phyloP scores from a whole-genome alignment of 1,140 invertebrate genomes.

The Scaptomyza montana region DNA sequence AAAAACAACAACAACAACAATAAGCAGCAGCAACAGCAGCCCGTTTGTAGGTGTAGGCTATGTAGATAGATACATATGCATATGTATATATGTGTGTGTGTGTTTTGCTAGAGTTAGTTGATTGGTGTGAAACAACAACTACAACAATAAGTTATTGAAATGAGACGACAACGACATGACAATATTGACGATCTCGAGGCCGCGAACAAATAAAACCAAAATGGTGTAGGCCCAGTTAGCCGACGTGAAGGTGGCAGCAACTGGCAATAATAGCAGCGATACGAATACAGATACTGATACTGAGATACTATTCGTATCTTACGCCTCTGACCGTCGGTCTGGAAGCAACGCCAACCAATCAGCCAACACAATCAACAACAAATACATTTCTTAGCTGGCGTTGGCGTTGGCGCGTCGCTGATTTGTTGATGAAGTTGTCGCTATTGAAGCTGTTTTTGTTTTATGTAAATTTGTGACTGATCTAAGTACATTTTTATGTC shows the following conservation, averaged over 20 bases:
- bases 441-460: constrained; percentile 37
- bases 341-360: constrained; percentile 38
- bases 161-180: constrained; percentile 61
- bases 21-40: constrained; percentile 32
- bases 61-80: constrained; percentile 50
- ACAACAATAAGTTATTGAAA: constrained; percentile 79
- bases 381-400: constrained; percentile 21
- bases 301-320: constrained; percentile 29
- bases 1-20: constrained; percentile 38
- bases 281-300: constrained; percentile 7
- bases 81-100: constrained; percentile 19
- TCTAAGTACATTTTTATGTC: constrained; percentile 61
- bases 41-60: constrained; percentile 66
- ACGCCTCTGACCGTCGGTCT: constrained; percentile 41
- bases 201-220: constrained; percentile 68
- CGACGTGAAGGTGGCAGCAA: constrained; percentile 45
- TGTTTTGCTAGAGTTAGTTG: constrained; percentile 14
- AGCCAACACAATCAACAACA: constrained; percentile 44
- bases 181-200: constrained; percentile 40
- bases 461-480: constrained; percentile 49
- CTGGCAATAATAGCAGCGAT: constrained; percentile 20
- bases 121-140: constrained; percentile 60
- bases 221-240: constrained; percentile 68
- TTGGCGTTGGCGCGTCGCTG: constrained; percentile 50
- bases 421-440: constrained; percentile 73